phyloP scores from a whole-genome alignment of 1,140 invertebrate species.

The Goniozus legneri region DNA sequence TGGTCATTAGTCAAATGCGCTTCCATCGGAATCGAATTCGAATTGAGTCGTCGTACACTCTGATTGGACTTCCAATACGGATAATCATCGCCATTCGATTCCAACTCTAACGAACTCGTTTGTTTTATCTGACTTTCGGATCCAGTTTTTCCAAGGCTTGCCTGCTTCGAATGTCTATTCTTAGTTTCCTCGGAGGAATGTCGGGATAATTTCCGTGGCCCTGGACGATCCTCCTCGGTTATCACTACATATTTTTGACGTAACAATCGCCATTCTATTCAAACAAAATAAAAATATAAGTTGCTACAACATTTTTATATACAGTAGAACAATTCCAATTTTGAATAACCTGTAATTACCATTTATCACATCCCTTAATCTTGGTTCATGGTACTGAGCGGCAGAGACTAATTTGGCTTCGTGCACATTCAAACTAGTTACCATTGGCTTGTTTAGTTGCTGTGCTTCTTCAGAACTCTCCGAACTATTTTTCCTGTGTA shows the following conservation, averaged over 20 bases:
- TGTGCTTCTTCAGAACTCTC: constrained; percentile 68
- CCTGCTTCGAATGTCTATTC: constrained; percentile 42
- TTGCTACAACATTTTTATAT: no score
- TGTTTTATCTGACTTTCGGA: constrained; percentile 52
- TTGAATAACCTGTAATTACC: constrained; percentile 25
- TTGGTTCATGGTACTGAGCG: constrained; percentile 33
- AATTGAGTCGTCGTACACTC: constrained; percentile 39
- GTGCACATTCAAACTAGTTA: constrained; percentile 39
- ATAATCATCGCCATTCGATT: constrained; percentile 42
- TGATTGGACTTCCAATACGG: constrained; percentile 48
- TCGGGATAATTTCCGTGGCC: constrained; percentile 36
- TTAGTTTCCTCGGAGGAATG: constrained; percentile 46
- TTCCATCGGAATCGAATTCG: constrained; percentile 44
- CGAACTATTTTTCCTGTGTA: constrained; percentile 87
- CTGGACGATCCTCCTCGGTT: constrained; percentile 34
- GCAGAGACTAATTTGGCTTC: constrained; percentile 38
- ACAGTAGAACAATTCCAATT: constrained; percentile 3
- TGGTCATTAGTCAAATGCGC: constrained; percentile 42
- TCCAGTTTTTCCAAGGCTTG: constrained; percentile 45
- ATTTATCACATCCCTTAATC: constrained; percentile 32
- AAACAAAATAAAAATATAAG: constrained; percentile 6
- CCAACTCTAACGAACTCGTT: constrained; percentile 47
- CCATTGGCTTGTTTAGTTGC: constrained; percentile 39
- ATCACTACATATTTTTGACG: constrained; percentile 37
- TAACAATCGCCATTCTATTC: constrained; percentile 34